These are phyloP conservation scores for Anas georgica DNA, from an alignment of 2,797 vertebrate genomes.

Conservation along the genomic window DNA sequence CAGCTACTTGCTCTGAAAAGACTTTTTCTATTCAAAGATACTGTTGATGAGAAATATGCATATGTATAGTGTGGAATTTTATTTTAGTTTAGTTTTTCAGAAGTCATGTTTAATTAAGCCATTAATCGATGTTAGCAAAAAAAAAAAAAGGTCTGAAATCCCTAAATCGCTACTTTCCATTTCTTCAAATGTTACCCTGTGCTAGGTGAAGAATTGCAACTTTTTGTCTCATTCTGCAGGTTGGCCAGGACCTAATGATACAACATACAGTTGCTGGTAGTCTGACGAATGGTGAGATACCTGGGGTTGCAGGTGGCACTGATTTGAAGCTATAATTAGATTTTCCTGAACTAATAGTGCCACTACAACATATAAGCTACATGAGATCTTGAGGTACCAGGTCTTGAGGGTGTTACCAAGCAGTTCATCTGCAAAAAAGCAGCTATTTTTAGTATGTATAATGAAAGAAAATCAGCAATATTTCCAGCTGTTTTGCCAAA, in stretches of 20 bases:
- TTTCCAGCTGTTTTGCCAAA: conserved; percentile 34
- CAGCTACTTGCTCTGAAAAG: neutral
- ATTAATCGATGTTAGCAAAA: neutral
- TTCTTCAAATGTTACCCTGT: neutral
- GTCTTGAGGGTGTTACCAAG: neutral
- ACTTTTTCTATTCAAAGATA: neutral
- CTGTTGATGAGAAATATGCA: neutral
- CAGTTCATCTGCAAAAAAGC: conserved; percentile 8
- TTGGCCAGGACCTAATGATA: neutral
- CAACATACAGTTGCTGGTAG: neutral
- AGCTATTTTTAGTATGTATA: conserved; percentile 29
- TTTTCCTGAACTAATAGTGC: neutral
- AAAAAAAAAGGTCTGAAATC: neutral
- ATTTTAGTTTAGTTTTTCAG: neutral
- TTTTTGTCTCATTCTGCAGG: neutral
- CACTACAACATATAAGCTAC: neutral
- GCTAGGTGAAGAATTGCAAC: too few relatives aligned
- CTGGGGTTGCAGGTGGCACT: neutral
- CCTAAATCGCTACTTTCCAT: neutral
- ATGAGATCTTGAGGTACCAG: neutral
- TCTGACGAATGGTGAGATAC: neutral
- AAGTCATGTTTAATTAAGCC: neutral
- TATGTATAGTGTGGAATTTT: accelerated
- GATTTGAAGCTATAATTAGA: neutral
- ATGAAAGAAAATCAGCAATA: conserved; percentile 21